These are phyloP conservation scores for Taurulus bubalis DNA, from an alignment of 2,113 vertebrate species.

Conservation along the genomic window DNA sequence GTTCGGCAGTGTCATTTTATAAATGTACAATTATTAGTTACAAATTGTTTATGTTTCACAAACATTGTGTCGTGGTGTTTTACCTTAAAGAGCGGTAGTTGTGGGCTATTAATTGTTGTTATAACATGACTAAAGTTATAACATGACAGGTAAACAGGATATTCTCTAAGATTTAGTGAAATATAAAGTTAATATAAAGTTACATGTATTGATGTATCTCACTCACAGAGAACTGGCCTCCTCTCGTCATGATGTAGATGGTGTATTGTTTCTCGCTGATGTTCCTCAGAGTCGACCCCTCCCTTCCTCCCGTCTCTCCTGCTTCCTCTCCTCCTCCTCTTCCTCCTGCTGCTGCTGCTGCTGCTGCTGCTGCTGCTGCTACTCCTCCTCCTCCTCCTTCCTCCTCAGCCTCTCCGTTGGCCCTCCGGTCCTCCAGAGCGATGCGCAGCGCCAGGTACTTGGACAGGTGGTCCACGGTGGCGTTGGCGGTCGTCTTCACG, in stretches of 20 bases:
- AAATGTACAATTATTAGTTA: too few species aligned
- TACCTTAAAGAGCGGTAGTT: too few species aligned
- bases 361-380: not conserved
- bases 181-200: too few species aligned
- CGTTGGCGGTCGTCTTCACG: constrained; percentile 92
- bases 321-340: constrained; percentile 23
- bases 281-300: constrained; percentile 57
- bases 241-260: constrained; percentile 89
- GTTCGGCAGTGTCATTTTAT: too few species aligned
- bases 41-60: too few species aligned
- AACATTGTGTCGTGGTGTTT: too few species aligned
- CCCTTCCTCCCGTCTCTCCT: constrained; percentile 45
- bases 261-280: constrained; percentile 93
- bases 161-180: too few species aligned
- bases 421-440: constrained; percentile 86
- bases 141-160: too few species aligned
- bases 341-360: constrained; percentile 1
- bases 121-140: too few species aligned
- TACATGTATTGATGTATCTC: too few species aligned
- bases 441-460: constrained; percentile 92
- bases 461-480: constrained; percentile 92
- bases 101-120: too few species aligned
- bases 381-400: constrained; percentile 23
- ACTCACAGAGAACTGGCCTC: constrained; percentile 88
- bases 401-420: constrained; percentile 42